phyloP scores from a whole-genome alignment of 2,888 invertebrate genomes.

The Yponomeuta evonymella region DNA sequence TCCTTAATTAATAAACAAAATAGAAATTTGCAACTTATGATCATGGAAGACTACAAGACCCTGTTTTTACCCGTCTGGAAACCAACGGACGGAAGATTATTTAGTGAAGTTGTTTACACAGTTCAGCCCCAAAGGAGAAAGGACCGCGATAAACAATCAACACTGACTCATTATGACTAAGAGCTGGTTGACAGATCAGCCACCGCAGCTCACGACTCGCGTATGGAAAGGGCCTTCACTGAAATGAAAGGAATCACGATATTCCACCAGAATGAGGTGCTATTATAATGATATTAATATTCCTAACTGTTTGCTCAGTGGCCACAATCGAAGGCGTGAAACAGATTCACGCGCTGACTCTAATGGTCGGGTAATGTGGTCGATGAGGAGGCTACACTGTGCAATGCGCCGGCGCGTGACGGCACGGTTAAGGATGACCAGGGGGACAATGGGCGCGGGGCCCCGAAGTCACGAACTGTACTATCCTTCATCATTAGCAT shows the following conservation, averaged over 20 bases:
- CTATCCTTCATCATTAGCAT: not conserved
- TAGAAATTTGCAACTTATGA: not conserved
- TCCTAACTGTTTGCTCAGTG: not conserved
- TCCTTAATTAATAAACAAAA: too few species aligned
- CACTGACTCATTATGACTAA: not conserved
- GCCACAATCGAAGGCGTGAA: constrained; percentile 47
- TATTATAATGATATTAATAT: not conserved
- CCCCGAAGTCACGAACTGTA: constrained; percentile 34
- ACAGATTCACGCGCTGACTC: constrained; percentile 51
- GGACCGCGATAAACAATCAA: not conserved
- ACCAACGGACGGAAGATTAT: not conserved
- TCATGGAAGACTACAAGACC: not conserved
- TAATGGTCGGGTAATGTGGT: constrained; percentile 32
- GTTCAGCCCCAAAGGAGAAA: not conserved
- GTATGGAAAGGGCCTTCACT: not conserved
- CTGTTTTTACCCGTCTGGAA: not conserved
- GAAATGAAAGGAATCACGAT: not conserved
- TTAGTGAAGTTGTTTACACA: not conserved
- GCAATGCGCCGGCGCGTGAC: constrained; percentile 48
- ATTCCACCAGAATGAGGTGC: not conserved
- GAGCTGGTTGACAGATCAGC: not conserved
- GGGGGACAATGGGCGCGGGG: constrained; percentile 35
- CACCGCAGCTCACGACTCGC: not conserved
- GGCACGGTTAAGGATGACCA: constrained; percentile 40
- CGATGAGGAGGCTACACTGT: constrained; percentile 45